Evolutionary conservation across 2,797 vertebrate species (phyloP).

Genomic region (Diglossa cyanea): DNA sequence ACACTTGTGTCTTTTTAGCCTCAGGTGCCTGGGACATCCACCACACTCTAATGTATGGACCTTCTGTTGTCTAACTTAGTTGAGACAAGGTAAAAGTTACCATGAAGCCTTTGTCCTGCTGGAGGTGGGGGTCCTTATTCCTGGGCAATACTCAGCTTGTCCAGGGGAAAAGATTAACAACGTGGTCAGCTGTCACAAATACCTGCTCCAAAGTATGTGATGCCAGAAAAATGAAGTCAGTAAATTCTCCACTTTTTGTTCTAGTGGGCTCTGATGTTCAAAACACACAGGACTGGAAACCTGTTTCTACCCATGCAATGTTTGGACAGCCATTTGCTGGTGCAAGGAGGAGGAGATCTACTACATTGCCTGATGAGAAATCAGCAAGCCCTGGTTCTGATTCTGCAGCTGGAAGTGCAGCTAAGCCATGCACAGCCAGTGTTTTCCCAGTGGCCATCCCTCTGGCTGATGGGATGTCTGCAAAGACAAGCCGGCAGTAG

Average conservation of each 20-base stretch:
- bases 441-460: conserved; percentile 60
- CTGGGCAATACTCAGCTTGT: conserved; percentile 36
- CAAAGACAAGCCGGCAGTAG: conserved; percentile 40
- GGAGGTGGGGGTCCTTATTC: conserved; percentile 28
- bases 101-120: conserved; percentile 14
- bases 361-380: conserved; percentile 36
- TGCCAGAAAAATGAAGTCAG: conserved; percentile 42
- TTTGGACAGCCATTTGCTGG: conserved; percentile 3
- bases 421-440: neutral
- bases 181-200: conserved; percentile 19
- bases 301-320: conserved; percentile 21
- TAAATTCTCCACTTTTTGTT: conserved; percentile 60
- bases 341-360: neutral
- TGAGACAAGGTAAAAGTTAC: conserved; percentile 59
- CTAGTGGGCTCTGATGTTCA: conserved; percentile 56
- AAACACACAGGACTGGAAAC: conserved; percentile 42
- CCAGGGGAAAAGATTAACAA: conserved; percentile 37
- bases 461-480: conserved; percentile 31
- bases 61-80: conserved; percentile 68
- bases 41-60: conserved; percentile 63
- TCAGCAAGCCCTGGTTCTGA: neutral
- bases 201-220: conserved; percentile 56
- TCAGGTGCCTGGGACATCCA: conserved; percentile 63
- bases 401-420: neutral
- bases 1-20: conserved; percentile 55